Conservation (phyloP, 2,888 invertebrate species). For the Mesodorylaimus sp. region DNA sequence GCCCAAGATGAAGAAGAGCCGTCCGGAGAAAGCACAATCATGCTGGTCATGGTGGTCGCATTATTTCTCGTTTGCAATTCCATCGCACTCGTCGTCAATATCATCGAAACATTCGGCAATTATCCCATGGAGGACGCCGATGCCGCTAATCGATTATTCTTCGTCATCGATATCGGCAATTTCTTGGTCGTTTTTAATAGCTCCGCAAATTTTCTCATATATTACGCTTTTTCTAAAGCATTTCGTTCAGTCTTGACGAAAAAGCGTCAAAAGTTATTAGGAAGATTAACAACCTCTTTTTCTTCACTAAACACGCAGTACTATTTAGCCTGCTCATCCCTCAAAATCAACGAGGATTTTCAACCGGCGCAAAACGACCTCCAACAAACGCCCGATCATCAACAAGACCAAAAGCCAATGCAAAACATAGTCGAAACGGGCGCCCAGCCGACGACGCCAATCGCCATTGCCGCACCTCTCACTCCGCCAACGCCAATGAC, state of each 20-base stretch:
- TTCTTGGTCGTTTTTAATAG: slow-evolving; percentile 3
- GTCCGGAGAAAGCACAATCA: background rate
- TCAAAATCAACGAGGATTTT: no score
- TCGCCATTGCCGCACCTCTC: no score
- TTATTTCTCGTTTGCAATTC: slow-evolving; percentile 1
- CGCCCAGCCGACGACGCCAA: no score
- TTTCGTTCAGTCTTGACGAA: background rate
- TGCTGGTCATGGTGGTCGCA: slow-evolving; percentile 4
- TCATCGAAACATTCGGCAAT: background rate
- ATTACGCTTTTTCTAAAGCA: background rate
- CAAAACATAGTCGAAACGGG: no score
- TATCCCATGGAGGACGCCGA: background rate
- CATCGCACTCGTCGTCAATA: slow-evolving; percentile 2
- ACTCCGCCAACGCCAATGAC: no score
- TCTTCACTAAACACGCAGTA: no score
- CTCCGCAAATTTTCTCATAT: slow-evolving; percentile 4
- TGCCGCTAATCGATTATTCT: background rate
- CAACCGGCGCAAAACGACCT: no score
- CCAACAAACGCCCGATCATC: no score
- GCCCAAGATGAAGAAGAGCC: background rate
- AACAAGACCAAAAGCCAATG: no score
- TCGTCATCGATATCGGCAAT: slow-evolving; percentile 2
- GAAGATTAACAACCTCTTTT: no score
- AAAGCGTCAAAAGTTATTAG: background rate
- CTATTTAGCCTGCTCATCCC: no score